These are phyloP conservation scores for Upupa epops DNA, from an alignment of 2,113 vertebrate species.

Conservation along the genomic window DNA sequence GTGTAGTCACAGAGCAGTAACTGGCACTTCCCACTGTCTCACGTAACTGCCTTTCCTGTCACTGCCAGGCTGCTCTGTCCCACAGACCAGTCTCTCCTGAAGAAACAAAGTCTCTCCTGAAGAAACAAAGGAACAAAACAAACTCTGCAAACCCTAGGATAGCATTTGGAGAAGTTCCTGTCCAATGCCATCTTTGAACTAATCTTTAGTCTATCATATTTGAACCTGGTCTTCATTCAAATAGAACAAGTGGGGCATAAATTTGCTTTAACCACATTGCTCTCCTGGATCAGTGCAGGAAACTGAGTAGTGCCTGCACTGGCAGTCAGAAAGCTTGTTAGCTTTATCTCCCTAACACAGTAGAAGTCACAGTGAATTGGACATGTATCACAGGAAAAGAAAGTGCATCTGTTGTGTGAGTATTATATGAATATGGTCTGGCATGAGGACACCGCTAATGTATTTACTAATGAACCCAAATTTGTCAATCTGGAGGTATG, in stretches of 20 bases:
- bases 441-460: not conserved
- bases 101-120: not conserved
- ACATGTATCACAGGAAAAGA: not conserved
- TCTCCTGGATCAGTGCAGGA: not conserved
- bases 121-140: not conserved
- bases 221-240: not conserved
- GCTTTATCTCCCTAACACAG: not conserved
- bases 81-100: not conserved
- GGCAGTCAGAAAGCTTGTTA: not conserved
- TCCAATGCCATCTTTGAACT: not conserved
- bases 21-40: not conserved
- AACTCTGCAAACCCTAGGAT: not conserved
- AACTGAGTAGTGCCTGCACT: not conserved
- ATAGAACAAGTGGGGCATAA: not conserved
- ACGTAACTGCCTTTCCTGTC: not conserved
- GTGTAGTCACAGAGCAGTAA: not conserved
- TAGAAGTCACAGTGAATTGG: not conserved
- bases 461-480: not conserved
- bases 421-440: not conserved
- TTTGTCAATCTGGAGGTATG: not conserved
- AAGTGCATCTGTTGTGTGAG: not conserved
- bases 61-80: not conserved
- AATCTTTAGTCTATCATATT: not conserved
- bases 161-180: not conserved
- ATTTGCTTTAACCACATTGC: not conserved